Base-by-base conservation (phyloP, 92 coral and sea anemone species). In the Zoanthus sansibaricus region DNA sequence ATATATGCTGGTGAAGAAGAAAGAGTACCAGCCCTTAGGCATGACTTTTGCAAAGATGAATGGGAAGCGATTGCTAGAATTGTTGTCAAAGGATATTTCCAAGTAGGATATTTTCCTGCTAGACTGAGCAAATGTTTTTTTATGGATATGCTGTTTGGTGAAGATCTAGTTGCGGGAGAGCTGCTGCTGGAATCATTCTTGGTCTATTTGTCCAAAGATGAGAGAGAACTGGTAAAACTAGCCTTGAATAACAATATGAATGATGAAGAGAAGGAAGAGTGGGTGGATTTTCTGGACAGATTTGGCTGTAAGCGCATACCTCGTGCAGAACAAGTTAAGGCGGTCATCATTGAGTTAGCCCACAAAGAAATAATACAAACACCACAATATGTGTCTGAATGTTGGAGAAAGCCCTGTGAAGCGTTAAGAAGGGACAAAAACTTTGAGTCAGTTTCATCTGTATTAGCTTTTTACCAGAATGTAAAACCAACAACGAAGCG, bases 301-400 rank as follows among this genome's bases (percentile, higher is more conserved):
- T 87, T 90, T 70, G 78, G 74, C 37, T 90, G 91, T 77, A 87
- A 71, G 67, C 44, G 82, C 62, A 32, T 90, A 33, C 82, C 83
- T 31, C 51, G 88, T 44, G 59, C 55, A 56, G 73, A 80, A 6
- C 72, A 62, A 14, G 82, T 89, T 1, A 58, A 46, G 64, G 45
- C 49, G 59, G 54, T 91, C 66, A 46, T 91, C 46, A 48, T 84
- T 37, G 92, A 91, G 77, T 17, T 91, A n/a, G 79, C 92, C 12
- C 92, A 91, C 89, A 91, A 91, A 67, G 94, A 91, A 61, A 68
- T 91, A 20, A 79, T 91, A 64, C 94, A 91, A 68, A 86, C 66
- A 15, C 88, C 94, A 47, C 85, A 86, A 78, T 91, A 88, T 82
- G 86, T 88, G 20, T 71, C 77, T 30, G 91, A 84, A 18, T 82